phyloP scores from a whole-genome alignment of 2,888 invertebrate species.

The Nomada ferruginata region DNA sequence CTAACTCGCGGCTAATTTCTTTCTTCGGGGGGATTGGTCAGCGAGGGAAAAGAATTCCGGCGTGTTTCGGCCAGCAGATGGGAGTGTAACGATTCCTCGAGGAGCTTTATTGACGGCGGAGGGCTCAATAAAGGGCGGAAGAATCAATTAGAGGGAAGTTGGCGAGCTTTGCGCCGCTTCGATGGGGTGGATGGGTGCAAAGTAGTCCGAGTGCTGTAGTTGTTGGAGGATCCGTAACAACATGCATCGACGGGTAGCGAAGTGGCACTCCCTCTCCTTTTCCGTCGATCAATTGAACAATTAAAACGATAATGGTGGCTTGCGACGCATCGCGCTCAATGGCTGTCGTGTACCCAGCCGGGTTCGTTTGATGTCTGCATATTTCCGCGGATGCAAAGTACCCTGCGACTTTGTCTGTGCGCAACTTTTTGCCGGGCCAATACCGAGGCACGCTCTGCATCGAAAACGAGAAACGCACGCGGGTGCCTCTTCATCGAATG shows the following conservation, averaged over 20 bases:
- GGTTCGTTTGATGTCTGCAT: background rate
- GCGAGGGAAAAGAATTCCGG: constrained; percentile 13
- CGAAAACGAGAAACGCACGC: no score
- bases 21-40: constrained; percentile 36
- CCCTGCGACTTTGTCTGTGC: background rate
- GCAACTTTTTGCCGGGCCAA: background rate
- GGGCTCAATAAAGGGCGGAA: constrained; percentile 3
- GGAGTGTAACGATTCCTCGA: constrained; percentile 42
- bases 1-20: constrained; percentile 72
- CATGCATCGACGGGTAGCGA: background rate
- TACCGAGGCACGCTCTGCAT: no score
- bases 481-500: no score
- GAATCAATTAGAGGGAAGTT: constrained; percentile 53
- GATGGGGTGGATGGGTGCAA: background rate
- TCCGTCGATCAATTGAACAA: constrained; percentile 18
- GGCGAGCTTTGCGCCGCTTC: constrained; percentile 2
- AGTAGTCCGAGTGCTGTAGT: constrained; percentile 4
- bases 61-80: background rate
- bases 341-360: background rate
- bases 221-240: background rate
- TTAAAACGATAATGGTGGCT: constrained; percentile 9
- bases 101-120: constrained; percentile 29
- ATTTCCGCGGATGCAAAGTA: background rate
- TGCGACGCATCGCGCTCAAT: background rate
- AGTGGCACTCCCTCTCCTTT: constrained; percentile 6